Evolutionary conservation across 2,113 vertebrate species (phyloP), one percentile per base, ranked within the genome.

Genomic region (Ploceus nigricollis): DNA sequence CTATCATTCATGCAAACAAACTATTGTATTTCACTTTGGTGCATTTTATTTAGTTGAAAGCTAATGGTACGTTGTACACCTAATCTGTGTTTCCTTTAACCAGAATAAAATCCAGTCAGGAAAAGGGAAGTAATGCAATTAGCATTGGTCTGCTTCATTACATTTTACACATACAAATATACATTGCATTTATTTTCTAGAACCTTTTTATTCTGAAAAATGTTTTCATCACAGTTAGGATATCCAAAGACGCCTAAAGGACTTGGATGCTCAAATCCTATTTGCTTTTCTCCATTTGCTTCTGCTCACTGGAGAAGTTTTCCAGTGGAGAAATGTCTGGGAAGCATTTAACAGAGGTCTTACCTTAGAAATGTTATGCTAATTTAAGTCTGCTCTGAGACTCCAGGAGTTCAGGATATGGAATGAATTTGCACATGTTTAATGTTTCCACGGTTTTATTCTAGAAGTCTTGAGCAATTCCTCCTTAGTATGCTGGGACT

Each of bases 221-320:
- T 76, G 23, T 88, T 92, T 96, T 94, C 54, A 84, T 80, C 50
- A 56, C 68, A 31, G 23, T 69, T 94, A 63, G 6, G 40, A 51
- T 83, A 90, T 68, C 10, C 71, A 83, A 90, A 90, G 64, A 50
- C 63, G 71, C 39, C 40, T 70, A 84, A 86, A 96, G 64, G 45
- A 81, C 13, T 89, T 85, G 44, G 35, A 63, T 73, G 12, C 9
- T 82, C 31, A 85, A 85, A 90, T 85, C 31, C 10, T 11, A 0
- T 89, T 94, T 83, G 27, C 68, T 89, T 96, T 96, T 94, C 63
- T 91, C 66, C 53, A 37, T 91, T 94, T 91, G 65, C 51, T 82
- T 94, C 73, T 97, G 61, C 57, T 85, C 80, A 53, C 37, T 94
- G 70, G 35, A 84, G 65, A 63, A 91, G 35, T 90, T 94, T 83